phyloP scores from a whole-genome alignment of 2,113 vertebrate genomes.

The Axis porcinus region DNA sequence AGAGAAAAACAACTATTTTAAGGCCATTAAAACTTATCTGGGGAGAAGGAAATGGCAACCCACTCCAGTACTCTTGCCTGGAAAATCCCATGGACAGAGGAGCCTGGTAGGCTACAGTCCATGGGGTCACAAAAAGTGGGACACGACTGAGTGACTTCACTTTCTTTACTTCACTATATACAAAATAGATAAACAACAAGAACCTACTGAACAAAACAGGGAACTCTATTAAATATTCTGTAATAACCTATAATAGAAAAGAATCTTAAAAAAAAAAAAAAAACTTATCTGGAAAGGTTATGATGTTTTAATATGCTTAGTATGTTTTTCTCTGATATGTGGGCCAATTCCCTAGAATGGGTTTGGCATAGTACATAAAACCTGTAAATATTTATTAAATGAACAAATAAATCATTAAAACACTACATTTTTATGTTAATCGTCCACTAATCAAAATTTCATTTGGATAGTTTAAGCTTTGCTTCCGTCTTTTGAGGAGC shows the following conservation, averaged over 20 bases:
- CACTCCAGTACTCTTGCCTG: not conserved
- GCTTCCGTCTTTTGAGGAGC: not conserved
- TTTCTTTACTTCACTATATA: not conserved
- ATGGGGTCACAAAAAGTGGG: not conserved
- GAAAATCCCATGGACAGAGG: not conserved
- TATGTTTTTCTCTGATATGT: not conserved
- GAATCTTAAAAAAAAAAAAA: too few relatives aligned
- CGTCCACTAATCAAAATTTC: constrained; percentile 37
- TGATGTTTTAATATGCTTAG: not conserved
- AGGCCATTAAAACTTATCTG: not conserved
- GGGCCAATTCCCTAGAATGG: not conserved
- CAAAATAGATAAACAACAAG: not conserved
- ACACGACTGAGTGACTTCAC: not conserved
- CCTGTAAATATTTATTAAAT: constrained; percentile 7
- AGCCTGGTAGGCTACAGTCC: not conserved
- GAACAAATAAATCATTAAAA: constrained; percentile 45
- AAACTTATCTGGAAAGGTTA: not conserved
- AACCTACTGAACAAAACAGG: not conserved
- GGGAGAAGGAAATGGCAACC: not conserved
- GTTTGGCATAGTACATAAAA: not conserved
- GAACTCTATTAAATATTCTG: not conserved
- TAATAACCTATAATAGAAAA: not conserved
- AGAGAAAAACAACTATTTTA: not conserved
- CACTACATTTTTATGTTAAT: not conserved
- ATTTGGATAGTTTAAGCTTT: constrained; percentile 1